Base-by-base conservation (phyloP, 2,888 invertebrate genomes). In the Rhorus exstirpatorius region DNA sequence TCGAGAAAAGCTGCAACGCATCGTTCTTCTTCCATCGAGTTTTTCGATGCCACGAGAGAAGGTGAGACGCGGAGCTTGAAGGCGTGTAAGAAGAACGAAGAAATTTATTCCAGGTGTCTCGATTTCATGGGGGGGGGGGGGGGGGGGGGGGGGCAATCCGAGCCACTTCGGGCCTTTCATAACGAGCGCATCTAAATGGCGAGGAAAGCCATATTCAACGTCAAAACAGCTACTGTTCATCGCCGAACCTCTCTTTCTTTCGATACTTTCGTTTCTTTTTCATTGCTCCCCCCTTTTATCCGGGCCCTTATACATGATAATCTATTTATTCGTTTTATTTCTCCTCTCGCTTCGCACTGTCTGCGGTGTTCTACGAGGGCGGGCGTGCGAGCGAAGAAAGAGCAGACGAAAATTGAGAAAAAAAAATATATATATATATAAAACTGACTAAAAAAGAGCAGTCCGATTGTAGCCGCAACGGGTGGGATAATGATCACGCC, bases 131-230 rank as follows among this genome's bases (percentile, higher is more conserved):
- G n/a, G n/a, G n/a, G n/a, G n/a, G n/a, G n/a, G n/a, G n/a, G n/a
- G n/a, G n/a, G n/a, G n/a, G n/a, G n/a, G n/a, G n/a, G n/a, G n/a
- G 91, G 89, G 86, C 89, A 87, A 92, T 90, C 89, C 87, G 85
- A 86, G 76, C 87, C 85, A 88, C 88, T 88, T 87, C 87, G 84
- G 83, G 84, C 83, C 67, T 60, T 74, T 81, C 71, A 87, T 91
- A 91, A 92, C 90, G 88, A 92, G 90, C 91, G 91, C 85, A 88
- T 88, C 91, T 76, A 91, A 91, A 89, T 89, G 88, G 86, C 90
- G 86, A 90, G 88, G 88, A 87, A 90, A 81, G 86, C 87, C 87
- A 89, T 90, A 91, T 91, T 90, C 89, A 86, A 60, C 89, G 90
- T 92, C 91, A 91, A 91, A 91, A 91, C 87, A 87, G 86, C 87